Evolutionary conservation across 2,797 vertebrate species (phyloP).

Genomic region (Hapalemur alaotrensis): DNA sequence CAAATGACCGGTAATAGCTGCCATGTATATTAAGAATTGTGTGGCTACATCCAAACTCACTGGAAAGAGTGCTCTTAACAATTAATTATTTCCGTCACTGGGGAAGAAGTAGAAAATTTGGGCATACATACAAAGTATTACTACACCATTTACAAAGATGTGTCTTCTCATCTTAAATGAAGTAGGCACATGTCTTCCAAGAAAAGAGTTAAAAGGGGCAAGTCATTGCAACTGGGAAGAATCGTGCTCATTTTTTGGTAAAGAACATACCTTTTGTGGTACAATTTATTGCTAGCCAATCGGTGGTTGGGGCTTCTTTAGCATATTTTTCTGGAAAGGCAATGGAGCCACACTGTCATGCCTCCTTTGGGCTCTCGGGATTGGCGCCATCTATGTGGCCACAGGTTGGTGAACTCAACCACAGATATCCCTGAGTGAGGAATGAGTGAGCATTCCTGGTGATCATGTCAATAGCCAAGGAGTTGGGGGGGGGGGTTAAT

Average conservation of each 20-base stretch:
- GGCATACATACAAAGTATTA: not conserved
- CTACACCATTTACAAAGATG: not conserved
- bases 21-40: not conserved
- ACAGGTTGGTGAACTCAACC: not conserved
- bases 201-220: not conserved
- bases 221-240: not conserved
- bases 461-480: not conserved
- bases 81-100: not conserved
- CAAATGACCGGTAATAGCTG: not conserved
- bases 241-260: not conserved
- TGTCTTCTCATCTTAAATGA: not conserved
- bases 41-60: not conserved
- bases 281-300: slow-evolving; percentile 11
- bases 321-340: slow-evolving; percentile 62
- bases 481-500: not conserved
- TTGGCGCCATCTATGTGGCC: not conserved
- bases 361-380: not conserved
- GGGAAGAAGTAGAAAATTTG: not conserved
- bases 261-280: not conserved
- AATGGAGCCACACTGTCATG: slow-evolving; percentile 16
- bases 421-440: not conserved
- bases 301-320: not conserved
- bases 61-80: not conserved
- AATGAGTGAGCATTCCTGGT: slow-evolving; percentile 40
- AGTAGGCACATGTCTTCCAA: not conserved